phyloP scores from a whole-genome alignment of 2,888 invertebrate species.

The Acanthosoma haemorrhoidale region DNA sequence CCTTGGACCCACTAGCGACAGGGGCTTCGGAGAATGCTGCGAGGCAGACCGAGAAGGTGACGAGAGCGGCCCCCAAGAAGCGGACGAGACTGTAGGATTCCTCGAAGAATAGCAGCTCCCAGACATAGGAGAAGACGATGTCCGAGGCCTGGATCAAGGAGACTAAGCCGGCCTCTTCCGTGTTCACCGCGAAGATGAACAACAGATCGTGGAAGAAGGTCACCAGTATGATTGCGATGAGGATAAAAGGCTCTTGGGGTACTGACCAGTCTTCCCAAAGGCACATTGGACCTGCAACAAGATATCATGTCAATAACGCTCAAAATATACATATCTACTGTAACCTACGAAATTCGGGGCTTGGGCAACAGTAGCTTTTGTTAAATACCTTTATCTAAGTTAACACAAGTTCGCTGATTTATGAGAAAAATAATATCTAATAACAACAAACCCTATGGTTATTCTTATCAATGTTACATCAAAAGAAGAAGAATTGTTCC shows the following conservation, averaged over 20 bases:
- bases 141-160: slow-evolving; percentile 25
- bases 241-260: not conserved
- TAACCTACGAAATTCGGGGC: not conserved
- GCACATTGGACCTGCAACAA: not conserved
- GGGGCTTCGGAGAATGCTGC: not conserved
- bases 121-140: slow-evolving; percentile 29
- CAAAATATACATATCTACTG: not conserved
- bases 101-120: slow-evolving; percentile 24
- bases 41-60: not conserved
- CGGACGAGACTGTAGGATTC: slow-evolving; percentile 19
- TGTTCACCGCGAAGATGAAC: not conserved
- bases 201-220: slow-evolving; percentile 18
- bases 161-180: slow-evolving; percentile 13
- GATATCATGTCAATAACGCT: not conserved
- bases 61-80: not conserved
- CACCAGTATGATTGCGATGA: not conserved
- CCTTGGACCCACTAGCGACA: not conserved
- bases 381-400: too few species aligned
- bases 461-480: too few species aligned
- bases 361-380: not conserved
- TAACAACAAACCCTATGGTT: too few species aligned
- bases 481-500: too few species aligned
- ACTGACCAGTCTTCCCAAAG: slow-evolving; percentile 17
- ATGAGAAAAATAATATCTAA: too few species aligned
- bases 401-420: too few species aligned